Conservation (phyloP, 2,797 vertebrate genomes). For the Aselliscus stoliczkanus region DNA sequence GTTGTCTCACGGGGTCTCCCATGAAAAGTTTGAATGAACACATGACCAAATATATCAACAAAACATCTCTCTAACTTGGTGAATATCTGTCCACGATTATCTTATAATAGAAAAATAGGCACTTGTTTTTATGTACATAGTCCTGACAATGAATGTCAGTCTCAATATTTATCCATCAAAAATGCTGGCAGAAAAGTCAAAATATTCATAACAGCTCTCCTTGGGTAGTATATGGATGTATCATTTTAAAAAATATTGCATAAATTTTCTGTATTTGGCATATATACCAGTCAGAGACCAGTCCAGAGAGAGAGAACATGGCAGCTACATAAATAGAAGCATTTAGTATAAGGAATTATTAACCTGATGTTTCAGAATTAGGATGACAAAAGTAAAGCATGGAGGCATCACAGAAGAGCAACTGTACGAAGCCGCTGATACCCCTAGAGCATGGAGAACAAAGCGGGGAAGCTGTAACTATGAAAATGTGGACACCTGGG, state of each 20-base stretch:
- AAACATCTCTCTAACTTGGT: not conserved
- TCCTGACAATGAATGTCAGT: not conserved
- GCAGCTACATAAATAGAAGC: not conserved
- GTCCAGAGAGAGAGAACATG: not conserved
- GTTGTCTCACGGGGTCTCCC: not conserved
- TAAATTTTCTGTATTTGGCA: not conserved
- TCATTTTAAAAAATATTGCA: not conserved
- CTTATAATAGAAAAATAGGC: not conserved
- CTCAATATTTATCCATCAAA: not conserved
- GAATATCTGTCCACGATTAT: not conserved
- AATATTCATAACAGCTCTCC: not conserved
- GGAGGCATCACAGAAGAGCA: not conserved
- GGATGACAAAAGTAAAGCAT: not conserved
- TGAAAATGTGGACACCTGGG: rapidly evolving
- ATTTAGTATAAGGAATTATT: not conserved
- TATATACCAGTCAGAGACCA: not conserved
- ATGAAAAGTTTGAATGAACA: not conserved
- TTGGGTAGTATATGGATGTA: not conserved
- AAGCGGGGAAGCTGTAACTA: not conserved
- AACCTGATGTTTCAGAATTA: not conserved
- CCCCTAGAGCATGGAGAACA: not conserved
- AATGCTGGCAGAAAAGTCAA: not conserved
- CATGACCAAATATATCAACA: too few relatives aligned
- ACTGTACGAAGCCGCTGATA: rapidly evolving
- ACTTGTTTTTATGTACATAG: not conserved